Evolutionary conservation across 2,113 vertebrate species (phyloP), one percentile per base, ranked within the genome.

Genomic region (Uria aalge): DNA sequence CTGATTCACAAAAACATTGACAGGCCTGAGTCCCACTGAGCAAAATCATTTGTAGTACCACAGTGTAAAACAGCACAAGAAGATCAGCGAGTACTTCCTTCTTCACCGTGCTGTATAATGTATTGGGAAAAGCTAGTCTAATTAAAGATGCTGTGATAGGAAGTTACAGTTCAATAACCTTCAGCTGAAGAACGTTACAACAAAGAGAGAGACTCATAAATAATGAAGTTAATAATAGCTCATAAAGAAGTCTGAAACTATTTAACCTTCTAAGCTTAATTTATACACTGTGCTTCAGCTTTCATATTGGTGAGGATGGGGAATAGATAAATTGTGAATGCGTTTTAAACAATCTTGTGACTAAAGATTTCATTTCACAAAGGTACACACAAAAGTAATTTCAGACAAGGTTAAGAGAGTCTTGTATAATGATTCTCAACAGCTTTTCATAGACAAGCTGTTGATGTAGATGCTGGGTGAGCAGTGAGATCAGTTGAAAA

Each of bases 71-170:
- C 19, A 73, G 57, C 24, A 94, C 41, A 47, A 43, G 53, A 38
- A 41, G 63, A 84, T 82, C 56, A 89, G 67, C 71, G 23, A 55
- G 32, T 22, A 13, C 53, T 36, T 88, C 2, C 2, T 82, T 85
- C 56, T 84, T 74, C 55, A 67, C 21, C 0, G 0, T 50, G 34
- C 43, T 81, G 83, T 13, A 3, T 74, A 57, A 63, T 0, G 0
- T 24, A 32, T 23, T 86, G 68, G 79, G 92, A 84, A 92, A 76
- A 96, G 69, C 72, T 43, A 19, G 62, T 29, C 86, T 91, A 93
- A 96, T 96, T 96, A 96, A 91, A 92, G 67, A 94, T 93, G 66
- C 90, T 92, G 56, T 84, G 92, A 94, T 92, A 94, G 86, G 73
- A 88, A 87, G 64, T 94, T 95, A 75, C 85, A 81, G 87, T 93